These are phyloP conservation scores for Thera britannica DNA, from an alignment of 2,888 invertebrate species.

Conservation along the genomic window DNA sequence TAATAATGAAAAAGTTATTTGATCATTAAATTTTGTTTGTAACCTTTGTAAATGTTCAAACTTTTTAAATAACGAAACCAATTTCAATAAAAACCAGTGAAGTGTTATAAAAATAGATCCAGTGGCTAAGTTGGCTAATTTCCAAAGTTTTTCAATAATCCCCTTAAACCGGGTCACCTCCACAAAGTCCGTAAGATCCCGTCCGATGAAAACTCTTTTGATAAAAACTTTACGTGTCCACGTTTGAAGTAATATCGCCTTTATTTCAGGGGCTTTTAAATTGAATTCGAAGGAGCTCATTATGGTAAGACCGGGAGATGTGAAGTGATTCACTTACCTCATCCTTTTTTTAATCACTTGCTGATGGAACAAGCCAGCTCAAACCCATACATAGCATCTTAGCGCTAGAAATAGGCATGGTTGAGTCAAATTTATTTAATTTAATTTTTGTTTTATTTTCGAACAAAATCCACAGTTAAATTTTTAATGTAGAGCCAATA, in stretches of 20 bases:
- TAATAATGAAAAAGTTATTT: neutral
- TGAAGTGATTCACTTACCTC: conserved; percentile 3
- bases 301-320: conserved; percentile 1
- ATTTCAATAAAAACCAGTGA: conserved; percentile 14
- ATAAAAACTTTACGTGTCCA: conserved; percentile 44
- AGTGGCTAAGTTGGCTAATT: conserved; percentile 37
- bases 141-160: conserved; percentile 41
- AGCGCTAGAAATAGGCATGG: too few relatives aligned
- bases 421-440: too few relatives aligned
- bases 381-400: too few relatives aligned
- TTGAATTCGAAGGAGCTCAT: conserved; percentile 38
- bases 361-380: neutral
- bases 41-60: neutral
- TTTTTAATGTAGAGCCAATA: too few relatives aligned
- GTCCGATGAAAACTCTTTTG: conserved; percentile 45
- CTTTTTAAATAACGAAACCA: neutral
- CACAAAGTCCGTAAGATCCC: conserved; percentile 34
- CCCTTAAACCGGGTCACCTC: conserved; percentile 35
- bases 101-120: conserved; percentile 23
- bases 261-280: conserved; percentile 32
- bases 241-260: conserved; percentile 36
- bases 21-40: neutral
- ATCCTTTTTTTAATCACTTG: neutral
- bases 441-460: too few relatives aligned
- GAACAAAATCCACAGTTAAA: too few relatives aligned